phyloP scores from a whole-genome alignment of 2,797 vertebrate species.

The Lithobates sylvaticus region DNA sequence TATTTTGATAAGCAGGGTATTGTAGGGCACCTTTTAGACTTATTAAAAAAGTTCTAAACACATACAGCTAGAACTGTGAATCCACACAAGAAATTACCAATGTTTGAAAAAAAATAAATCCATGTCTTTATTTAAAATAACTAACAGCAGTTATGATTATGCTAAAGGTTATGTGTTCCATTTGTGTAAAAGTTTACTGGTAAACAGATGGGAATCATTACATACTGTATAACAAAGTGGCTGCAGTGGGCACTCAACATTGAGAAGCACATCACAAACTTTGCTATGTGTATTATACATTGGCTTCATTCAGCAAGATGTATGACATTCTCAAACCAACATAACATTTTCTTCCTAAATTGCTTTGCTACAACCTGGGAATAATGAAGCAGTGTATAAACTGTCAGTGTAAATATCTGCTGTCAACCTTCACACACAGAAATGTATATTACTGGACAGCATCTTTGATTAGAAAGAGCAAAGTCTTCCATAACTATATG shows the following conservation, averaged over 20 bases:
- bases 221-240: neutral
- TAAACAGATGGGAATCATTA: neutral
- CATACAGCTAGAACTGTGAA: neutral
- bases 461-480: constrained; percentile 1
- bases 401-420: constrained; percentile 27
- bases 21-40: neutral
- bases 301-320: neutral
- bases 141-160: neutral
- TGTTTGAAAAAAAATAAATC: neutral
- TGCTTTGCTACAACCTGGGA: constrained; percentile 19
- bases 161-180: neutral
- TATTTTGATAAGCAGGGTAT: neutral
- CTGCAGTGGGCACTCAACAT: neutral
- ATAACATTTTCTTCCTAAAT: neutral
- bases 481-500: constrained; percentile 13
- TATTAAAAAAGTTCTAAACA: neutral
- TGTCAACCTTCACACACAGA: neutral
- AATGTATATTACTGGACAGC: constrained; percentile 13
- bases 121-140: neutral
- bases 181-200: neutral
- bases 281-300: neutral
- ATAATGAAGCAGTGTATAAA: constrained; percentile 7
- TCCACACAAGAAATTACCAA: neutral
- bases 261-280: neutral
- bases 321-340: neutral